phyloP scores from a whole-genome alignment of 2,888 invertebrate species.

The Mesoligia furuncula region DNA sequence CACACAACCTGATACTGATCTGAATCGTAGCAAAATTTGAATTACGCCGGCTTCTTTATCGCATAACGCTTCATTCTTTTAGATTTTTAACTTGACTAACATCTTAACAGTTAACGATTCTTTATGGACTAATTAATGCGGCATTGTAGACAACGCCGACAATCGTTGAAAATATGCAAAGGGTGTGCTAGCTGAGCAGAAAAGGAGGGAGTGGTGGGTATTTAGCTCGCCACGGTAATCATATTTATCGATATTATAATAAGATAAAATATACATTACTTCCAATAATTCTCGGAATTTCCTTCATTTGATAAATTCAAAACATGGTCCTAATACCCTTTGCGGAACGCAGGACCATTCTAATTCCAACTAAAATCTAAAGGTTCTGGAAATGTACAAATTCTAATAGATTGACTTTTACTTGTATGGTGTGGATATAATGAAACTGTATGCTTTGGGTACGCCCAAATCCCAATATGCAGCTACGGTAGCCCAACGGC shows the following conservation, averaged over 20 bases:
- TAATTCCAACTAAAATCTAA: conserved; percentile 23
- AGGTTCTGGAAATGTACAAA: conserved; percentile 21
- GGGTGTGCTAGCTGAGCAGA: neutral
- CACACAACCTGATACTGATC: neutral
- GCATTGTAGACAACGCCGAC: neutral
- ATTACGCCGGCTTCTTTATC: too few species aligned
- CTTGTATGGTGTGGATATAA: conserved; percentile 49
- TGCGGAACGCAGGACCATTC: conserved; percentile 19
- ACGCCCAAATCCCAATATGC: conserved; percentile 33
- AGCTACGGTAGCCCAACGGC: conserved; percentile 19
- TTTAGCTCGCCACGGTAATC: conserved; percentile 17
- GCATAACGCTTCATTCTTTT: neutral
- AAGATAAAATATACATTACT: conserved; percentile 14
- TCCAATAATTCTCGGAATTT: conserved; percentile 16
- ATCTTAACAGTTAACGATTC: neutral
- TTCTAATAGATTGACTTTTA: conserved; percentile 50
- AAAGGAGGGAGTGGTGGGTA: conserved; percentile 17
- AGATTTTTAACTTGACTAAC: neutral
- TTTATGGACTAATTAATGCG: neutral
- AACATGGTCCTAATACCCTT: conserved; percentile 22
- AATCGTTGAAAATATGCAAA: conserved; percentile 19
- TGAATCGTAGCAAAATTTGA: too few species aligned
- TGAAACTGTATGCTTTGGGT: conserved; percentile 13
- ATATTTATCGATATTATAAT: conserved; percentile 31
- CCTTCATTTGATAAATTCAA: conserved; percentile 9